Conservation (phyloP, 2,797 vertebrate species). For the Discoglossus pictus region DNA sequence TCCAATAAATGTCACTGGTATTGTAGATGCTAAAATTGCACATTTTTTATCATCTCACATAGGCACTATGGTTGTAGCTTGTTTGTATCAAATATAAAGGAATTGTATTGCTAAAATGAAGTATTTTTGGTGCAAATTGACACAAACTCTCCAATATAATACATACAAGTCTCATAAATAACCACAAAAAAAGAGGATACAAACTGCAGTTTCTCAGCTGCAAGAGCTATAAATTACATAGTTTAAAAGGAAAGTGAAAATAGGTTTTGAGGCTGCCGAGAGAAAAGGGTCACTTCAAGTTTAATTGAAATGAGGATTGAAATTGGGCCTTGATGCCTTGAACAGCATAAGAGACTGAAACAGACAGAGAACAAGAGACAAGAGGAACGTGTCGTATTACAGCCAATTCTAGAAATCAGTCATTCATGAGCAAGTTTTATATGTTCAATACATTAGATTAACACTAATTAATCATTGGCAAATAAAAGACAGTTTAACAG, state of each 20-base stretch:
- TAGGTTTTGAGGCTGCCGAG: conserved; percentile 36
- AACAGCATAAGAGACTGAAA: conserved; percentile 31
- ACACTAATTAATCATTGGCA: no score
- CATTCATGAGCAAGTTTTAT: no score
- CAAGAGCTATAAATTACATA: conserved; percentile 32
- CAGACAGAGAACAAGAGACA: conserved; percentile 18
- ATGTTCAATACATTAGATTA: no score
- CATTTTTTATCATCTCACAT: no score
- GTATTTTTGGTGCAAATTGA: not conserved
- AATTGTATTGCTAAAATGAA: no score
- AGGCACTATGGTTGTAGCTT: no score
- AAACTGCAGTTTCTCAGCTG: conserved; percentile 18
- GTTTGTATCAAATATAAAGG: no score
- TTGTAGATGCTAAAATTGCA: no score
- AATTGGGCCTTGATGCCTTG: conserved; percentile 44
- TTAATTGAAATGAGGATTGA: conserved; percentile 51
- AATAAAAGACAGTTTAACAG: no score
- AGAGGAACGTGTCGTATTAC: no score
- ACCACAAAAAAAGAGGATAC: conserved; percentile 3
- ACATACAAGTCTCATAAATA: conserved; percentile 10
- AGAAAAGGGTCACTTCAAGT: conserved; percentile 48
- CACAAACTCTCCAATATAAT: not conserved
- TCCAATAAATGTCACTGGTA: no score
- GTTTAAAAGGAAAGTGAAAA: conserved; percentile 45
- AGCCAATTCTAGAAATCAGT: no score